Evolutionary conservation across 2,113 vertebrate species (phyloP), one percentile per base, ranked within the genome.

Genomic region (Poeciliopsis retropinna): DNA sequence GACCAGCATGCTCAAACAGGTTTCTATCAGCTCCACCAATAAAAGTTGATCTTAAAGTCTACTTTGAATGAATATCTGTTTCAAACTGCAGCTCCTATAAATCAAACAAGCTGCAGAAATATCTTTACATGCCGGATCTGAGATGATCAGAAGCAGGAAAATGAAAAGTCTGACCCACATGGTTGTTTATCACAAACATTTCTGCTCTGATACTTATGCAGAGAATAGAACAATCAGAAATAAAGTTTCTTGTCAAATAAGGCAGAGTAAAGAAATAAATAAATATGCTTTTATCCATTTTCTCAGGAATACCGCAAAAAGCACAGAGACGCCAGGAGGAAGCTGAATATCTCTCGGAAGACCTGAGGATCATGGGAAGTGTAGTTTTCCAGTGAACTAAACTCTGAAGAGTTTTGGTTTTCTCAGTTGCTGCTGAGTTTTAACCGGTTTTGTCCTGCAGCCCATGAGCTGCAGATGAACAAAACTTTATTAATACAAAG

Each of bases 241-340:
- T 19, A 5, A 47, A 47, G 44, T 19, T 11, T 7, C 9, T 17
- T 25, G 31, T 25, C 25, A 3, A 10, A 5, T n/a, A 5, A 28
- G 30, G 15, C 54, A 11, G 34, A 14, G 13, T 62, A 29, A 29
- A 57, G 15, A 15, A 7, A 0, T 39, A 22, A 67, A n/a, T 4
- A 51, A 54, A 47, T 22, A 27, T 27, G 15, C 9, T 54, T 32
- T 69, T 57, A 30, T 76, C 44, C 28, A 47, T n/a, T 41, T 31
- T 85, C 28, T 76, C 88, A 97, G 97, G 96, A 98, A 63, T 97
- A 94, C 75, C 93, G 92, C 57, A 99, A 96, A 92, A 98, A 96
- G 85, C 97, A 99, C 89, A 97, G 94, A 86, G 95, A 97, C 62
- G 97, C 97, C 54, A 93, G 90, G 81, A 94, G 95, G 80, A 96